Percentiles rank a stretch among this genome's conserved stretches.
Evolutionary conservation across 2,113 vertebrate genomes (phyloP).

Genomic region (Pandion haliaetus): DNA sequence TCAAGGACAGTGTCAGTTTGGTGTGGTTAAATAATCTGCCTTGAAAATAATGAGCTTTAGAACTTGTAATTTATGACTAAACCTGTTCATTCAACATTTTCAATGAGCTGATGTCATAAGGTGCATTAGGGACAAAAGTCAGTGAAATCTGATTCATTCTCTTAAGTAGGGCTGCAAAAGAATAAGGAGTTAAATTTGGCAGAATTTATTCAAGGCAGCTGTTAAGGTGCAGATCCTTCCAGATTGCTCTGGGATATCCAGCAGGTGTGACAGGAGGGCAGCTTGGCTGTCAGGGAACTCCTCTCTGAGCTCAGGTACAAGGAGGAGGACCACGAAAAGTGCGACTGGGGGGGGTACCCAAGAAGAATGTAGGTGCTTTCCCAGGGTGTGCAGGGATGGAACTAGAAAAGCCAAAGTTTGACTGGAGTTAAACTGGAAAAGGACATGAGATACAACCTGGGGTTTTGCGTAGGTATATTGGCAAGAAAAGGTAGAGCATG

Average conservation of each 20-base stretch:
- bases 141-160: not conserved
- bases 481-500: not conserved
- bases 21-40: not conserved
- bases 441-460: rapidly evolving
- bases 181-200: not conserved
- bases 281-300: not conserved
- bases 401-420: not conserved
- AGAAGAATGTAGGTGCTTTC: not conserved
- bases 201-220: not conserved
- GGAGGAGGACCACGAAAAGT: not conserved
- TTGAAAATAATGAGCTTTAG: not conserved
- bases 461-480: not conserved
- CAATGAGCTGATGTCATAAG: not conserved
- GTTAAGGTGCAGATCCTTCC: not conserved
- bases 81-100: not conserved
- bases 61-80: not conserved
- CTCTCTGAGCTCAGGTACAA: not conserved
- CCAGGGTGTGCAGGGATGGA: not conserved
- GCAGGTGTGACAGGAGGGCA: not conserved
- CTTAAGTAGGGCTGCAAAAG: not conserved
- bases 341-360: not conserved
- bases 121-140: not conserved
- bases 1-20: not conserved
- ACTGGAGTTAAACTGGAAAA: not conserved
- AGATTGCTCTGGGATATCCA: not conserved